A percentile compares a stretch with the other conserved stretches of the same genome.
Evolutionary conservation across 2,888 invertebrate genomes (phyloP).

Genomic region (Catocala nupta): DNA sequence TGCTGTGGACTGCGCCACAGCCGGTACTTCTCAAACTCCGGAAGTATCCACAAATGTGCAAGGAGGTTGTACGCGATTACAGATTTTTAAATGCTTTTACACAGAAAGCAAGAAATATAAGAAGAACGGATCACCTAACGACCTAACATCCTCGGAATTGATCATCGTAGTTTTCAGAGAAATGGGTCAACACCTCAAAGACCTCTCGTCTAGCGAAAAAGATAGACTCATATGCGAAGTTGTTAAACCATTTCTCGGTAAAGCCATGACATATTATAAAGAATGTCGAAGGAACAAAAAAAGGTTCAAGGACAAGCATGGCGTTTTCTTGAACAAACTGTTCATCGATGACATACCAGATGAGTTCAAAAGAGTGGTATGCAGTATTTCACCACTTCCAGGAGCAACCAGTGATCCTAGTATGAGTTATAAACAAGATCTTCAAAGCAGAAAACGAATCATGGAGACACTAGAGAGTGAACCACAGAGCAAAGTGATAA

Average conservation of each 20-base stretch:
- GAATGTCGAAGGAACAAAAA: conserved; percentile 2
- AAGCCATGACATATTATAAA: neutral
- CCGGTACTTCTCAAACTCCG: conserved; percentile 8
- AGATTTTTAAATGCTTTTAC: too few relatives aligned
- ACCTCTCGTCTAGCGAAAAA: too few relatives aligned
- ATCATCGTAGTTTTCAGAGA: too few relatives aligned
- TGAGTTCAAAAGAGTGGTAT: too few relatives aligned
- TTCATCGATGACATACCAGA: neutral
- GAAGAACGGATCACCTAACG: too few relatives aligned
- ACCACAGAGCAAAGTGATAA: conserved; percentile 4
- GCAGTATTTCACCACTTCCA: too few relatives aligned
- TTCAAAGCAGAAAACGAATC: conserved; percentile 3
- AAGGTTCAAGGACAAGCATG: neutral
- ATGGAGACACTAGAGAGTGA: neutral
- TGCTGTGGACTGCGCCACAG: conserved; percentile 29
- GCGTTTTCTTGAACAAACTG: neutral
- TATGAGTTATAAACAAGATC: conserved; percentile 5
- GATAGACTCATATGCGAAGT: too few relatives aligned
- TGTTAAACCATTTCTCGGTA: too few relatives aligned
- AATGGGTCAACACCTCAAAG: too few relatives aligned
- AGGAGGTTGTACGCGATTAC: conserved; percentile 1
- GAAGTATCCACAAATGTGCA: conserved; percentile 5
- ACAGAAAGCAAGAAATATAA: too few relatives aligned
- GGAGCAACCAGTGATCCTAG: neutral
- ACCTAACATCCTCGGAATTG: too few relatives aligned